phyloP scores from a whole-genome alignment of 1,140 invertebrate genomes.

The Portunus trituberculatus region DNA sequence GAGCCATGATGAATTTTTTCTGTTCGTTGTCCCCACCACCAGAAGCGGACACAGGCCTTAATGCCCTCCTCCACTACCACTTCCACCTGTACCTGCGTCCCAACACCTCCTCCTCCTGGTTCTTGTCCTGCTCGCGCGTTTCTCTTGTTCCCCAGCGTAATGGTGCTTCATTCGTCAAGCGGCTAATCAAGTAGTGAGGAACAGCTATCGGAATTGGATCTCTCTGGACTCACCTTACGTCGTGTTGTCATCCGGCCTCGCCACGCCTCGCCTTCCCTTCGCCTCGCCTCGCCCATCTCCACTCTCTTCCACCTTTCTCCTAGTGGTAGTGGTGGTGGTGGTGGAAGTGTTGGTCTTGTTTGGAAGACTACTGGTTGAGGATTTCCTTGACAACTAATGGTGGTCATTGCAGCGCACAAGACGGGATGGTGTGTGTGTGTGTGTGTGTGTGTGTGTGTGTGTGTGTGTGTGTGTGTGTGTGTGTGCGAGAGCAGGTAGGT shows the following conservation, averaged over 20 bases:
- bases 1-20: slow-evolving; percentile 44
- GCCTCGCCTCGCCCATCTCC: background rate
- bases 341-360: too few relatives aligned
- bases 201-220: background rate
- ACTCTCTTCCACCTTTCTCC: background rate
- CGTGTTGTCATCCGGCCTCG: background rate
- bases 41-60: background rate
- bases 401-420: too few relatives aligned
- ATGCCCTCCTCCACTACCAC: background rate
- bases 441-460: too few relatives aligned
- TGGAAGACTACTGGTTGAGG: too few relatives aligned
- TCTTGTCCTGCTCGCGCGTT: background rate
- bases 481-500: background rate
- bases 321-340: background rate
- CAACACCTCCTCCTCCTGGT: background rate
- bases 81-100: background rate
- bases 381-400: too few relatives aligned
- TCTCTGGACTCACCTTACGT: background rate
- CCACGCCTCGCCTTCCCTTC: background rate
- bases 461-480: too few relatives aligned
- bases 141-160: background rate
- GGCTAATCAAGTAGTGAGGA: background rate
- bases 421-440: too few relatives aligned
- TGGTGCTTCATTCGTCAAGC: background rate
- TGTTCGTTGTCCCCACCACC: slow-evolving; percentile 23